A percentile compares a stretch with the other conserved stretches of the same genome.
Evolutionary conservation across 2,888 invertebrate genomes (phyloP).

Genomic region (Apocheima hispidaria): DNA sequence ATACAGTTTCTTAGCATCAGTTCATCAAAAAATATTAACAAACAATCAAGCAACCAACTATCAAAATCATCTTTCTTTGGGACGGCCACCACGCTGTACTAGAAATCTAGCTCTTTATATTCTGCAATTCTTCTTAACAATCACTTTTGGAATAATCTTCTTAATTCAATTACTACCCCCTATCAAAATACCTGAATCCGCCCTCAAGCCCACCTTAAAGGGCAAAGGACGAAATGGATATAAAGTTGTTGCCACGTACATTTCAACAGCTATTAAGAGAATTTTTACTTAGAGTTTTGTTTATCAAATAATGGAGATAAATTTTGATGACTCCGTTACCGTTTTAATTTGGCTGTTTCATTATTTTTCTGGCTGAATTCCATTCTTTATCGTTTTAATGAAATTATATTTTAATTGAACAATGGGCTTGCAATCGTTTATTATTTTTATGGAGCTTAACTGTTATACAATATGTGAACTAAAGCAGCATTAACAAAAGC

Average conservation of each 20-base stretch:
- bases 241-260: conserved; percentile 34
- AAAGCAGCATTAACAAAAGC: no score
- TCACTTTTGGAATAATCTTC: no score
- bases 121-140: no score
- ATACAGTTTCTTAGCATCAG: no score
- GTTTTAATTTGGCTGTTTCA: conserved; percentile 32
- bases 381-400: conserved; percentile 22
- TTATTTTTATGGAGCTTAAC: background rate
- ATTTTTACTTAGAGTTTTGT: conserved; percentile 34
- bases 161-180: no score
- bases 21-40: no score
- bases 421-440: background rate
- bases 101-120: no score
- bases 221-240: conserved; percentile 37
- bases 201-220: conserved; percentile 22
- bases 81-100: no score
- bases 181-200: conserved; percentile 11
- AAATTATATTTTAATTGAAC: conserved; percentile 7
- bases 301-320: conserved; percentile 39
- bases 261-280: conserved; percentile 34
- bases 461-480: conserved; percentile 1
- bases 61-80: no score
- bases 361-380: conserved; percentile 23
- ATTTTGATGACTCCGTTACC: conserved; percentile 30
- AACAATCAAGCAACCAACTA: no score